A percentile compares a stretch with the other conserved stretches of the same genome.
These are phyloP conservation scores for Gibbula magus DNA, from an alignment of 2,888 invertebrate genomes.

Conservation along the genomic window DNA sequence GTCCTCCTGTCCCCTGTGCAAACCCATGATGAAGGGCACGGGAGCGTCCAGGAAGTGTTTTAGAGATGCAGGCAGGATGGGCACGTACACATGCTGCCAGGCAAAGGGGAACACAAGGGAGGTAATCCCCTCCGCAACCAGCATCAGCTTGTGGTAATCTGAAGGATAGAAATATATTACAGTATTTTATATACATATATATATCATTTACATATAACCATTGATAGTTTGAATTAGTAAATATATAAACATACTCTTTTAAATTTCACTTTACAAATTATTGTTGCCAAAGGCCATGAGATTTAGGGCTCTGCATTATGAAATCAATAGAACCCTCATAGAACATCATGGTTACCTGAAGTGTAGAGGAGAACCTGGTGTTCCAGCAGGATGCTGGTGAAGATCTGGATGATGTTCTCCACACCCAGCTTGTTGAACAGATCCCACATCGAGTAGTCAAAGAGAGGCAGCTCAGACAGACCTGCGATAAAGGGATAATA, in stretches of 20 bases:
- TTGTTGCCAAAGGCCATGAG: no score
- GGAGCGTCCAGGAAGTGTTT: constrained; percentile 97
- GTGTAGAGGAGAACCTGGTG: constrained; percentile 97
- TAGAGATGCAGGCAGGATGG: constrained; percentile 89
- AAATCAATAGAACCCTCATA: no score
- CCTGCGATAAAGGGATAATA: constrained; percentile 51
- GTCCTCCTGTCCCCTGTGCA: constrained; percentile 76
- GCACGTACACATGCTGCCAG: constrained; percentile 99
- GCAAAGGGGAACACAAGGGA: constrained; percentile 93
- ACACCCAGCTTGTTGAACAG: constrained; percentile 92
- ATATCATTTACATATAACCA: no score
- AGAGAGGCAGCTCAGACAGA: constrained; percentile 88
- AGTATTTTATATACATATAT: no score
- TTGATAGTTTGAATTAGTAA: no score
- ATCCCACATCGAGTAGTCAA: constrained; percentile 92
- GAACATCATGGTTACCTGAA: constrained; percentile 81
- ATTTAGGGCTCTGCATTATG: no score
- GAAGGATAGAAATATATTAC: constrained; percentile 72
- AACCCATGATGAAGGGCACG: constrained; percentile 98
- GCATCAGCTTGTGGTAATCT: constrained; percentile 96
- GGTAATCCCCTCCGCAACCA: constrained; percentile 95
- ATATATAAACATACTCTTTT: not conserved
- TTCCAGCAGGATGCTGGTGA: constrained; percentile 95
- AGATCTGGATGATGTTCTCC: constrained; percentile 92
- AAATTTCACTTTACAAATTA: no score